Evolutionary conservation across 2,797 vertebrate species (phyloP).

Genomic region (Pterois miles): DNA sequence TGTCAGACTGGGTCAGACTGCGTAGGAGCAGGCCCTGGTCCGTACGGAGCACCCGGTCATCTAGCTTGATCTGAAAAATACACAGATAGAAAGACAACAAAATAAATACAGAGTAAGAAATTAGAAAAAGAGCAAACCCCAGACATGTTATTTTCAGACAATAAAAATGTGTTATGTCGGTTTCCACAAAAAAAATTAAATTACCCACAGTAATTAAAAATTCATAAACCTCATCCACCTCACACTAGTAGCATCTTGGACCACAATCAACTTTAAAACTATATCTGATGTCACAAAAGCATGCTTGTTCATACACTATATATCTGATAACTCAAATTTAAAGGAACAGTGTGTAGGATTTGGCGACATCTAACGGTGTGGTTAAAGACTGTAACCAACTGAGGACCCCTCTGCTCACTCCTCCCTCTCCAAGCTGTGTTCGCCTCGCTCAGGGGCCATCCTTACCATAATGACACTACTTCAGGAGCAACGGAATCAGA

Average conservation of each 20-base stretch:
- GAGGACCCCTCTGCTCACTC: too few relatives aligned
- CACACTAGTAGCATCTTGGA: background rate
- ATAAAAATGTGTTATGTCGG: background rate
- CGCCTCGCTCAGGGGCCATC: too few relatives aligned
- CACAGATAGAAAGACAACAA: background rate
- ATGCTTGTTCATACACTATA: background rate
- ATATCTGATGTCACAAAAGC: background rate
- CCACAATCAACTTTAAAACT: background rate
- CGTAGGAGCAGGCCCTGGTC: slow-evolving; percentile 95
- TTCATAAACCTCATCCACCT: background rate
- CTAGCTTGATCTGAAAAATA: slow-evolving; percentile 87
- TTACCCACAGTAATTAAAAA: background rate
- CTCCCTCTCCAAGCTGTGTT: too few relatives aligned
- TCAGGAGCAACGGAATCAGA: too few relatives aligned
- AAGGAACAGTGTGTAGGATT: background rate
- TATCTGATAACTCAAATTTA: background rate
- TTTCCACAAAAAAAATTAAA: background rate
- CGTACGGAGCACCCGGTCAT: slow-evolving; percentile 89
- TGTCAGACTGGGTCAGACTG: slow-evolving; percentile 89
- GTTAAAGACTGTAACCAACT: too few relatives aligned
- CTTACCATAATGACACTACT: too few relatives aligned
- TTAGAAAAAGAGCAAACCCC: background rate
- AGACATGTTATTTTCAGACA: background rate
- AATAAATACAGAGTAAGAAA: background rate
- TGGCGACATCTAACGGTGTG: too few relatives aligned